These are phyloP conservation scores for Torymus texanus DNA, from an alignment of 2,888 invertebrate genomes.

Conservation along the genomic window DNA sequence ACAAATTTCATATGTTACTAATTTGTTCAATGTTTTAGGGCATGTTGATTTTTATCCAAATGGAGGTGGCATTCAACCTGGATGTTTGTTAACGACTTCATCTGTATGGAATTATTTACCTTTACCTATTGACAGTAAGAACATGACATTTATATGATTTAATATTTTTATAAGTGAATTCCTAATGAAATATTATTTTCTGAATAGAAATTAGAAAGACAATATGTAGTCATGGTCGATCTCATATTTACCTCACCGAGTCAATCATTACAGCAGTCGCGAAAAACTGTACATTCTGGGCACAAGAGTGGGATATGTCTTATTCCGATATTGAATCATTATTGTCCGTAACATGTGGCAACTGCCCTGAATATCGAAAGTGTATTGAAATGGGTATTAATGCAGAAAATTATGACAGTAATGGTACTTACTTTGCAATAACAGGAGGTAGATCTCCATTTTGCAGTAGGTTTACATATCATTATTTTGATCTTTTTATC, in stretches of 20 bases:
- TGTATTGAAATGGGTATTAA: slow-evolving; percentile 79
- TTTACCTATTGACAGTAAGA: not conserved
- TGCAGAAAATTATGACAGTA: slow-evolving; percentile 72
- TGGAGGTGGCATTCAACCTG: slow-evolving; percentile 82
- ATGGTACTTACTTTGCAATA: slow-evolving; percentile 77
- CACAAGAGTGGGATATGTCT: slow-evolving; percentile 77
- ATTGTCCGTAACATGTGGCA: not conserved
- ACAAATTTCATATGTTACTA: no score
- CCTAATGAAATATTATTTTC: no score
- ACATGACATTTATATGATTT: no score
- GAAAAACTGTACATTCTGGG: slow-evolving; percentile 77
- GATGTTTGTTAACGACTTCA: slow-evolving; percentile 73
- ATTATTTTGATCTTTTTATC: not conserved
- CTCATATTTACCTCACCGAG: slow-evolving; percentile 79
- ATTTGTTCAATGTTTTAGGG: slow-evolving; percentile 68
- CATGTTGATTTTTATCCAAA: slow-evolving; percentile 83
- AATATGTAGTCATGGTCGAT: slow-evolving; percentile 79
- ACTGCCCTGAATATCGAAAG: not conserved
- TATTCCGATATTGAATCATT: slow-evolving; percentile 61
- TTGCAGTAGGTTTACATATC: slow-evolving; percentile 75
- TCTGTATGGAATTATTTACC: not conserved
- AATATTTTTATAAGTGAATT: no score
- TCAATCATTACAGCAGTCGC: slow-evolving; percentile 74
- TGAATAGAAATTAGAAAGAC: slow-evolving; percentile 76
- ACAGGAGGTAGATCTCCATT: slow-evolving; percentile 77